Percentiles rank a stretch among this genome's conserved stretches.
phyloP scores from a whole-genome alignment of 2,888 invertebrate genomes.

The Nasonia oneida region DNA sequence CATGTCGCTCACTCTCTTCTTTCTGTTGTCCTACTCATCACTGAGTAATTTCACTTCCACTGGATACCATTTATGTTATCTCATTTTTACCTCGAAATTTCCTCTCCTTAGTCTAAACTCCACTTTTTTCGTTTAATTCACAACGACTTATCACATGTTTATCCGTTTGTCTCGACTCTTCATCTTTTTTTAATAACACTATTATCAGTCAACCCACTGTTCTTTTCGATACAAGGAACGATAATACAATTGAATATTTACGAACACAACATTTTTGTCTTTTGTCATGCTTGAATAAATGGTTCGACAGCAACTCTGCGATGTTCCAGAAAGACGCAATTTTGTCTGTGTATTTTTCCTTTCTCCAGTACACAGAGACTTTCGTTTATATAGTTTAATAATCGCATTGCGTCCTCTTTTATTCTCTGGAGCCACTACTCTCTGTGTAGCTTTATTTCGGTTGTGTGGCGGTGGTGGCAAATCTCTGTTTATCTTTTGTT shows the following conservation, averaged over 20 bases:
- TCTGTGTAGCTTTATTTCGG: conserved; percentile 40
- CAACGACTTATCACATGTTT: conserved; percentile 79
- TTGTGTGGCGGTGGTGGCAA: conserved; percentile 79
- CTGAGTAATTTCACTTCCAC: conserved; percentile 65
- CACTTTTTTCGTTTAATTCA: conserved; percentile 72
- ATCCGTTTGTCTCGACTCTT: conserved; percentile 65
- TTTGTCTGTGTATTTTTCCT: conserved; percentile 62
- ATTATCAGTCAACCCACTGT: conserved; percentile 77
- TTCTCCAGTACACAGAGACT: conserved; percentile 59
- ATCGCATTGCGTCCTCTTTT: conserved; percentile 50
- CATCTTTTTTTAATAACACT: conserved; percentile 69
- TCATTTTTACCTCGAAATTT: conserved; percentile 51
- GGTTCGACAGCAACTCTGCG: conserved; percentile 56
- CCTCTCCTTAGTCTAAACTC: conserved; percentile 68
- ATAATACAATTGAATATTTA: conserved; percentile 78
- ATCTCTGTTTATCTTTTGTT: conserved; percentile 26
- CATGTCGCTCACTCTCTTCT: conserved; percentile 58
- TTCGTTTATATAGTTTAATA: conserved; percentile 45
- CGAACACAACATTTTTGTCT: conserved; percentile 74
- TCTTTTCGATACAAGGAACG: conserved; percentile 77
- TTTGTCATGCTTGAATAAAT: conserved; percentile 72
- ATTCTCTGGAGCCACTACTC: conserved; percentile 32
- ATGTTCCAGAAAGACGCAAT: conserved; percentile 38
- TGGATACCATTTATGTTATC: conserved; percentile 63
- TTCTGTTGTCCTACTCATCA: conserved; percentile 54